Evolutionary conservation across 2,888 invertebrate genomes (phyloP).

Genomic region (Microchrysa polita): DNA sequence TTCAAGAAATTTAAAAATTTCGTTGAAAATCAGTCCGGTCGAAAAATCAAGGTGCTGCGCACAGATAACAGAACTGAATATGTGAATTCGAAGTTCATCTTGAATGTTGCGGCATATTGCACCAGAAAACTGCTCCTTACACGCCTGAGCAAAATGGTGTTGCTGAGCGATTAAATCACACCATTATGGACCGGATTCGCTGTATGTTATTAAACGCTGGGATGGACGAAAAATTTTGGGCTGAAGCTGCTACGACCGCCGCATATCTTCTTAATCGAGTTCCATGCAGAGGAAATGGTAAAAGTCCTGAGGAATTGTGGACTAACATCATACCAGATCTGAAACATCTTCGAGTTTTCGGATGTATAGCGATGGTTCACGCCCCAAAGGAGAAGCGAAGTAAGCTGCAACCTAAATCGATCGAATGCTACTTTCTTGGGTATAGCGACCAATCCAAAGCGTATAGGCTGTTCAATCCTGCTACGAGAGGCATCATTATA

Average conservation of each 20-base stretch:
- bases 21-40: constrained; percentile 51
- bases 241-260: constrained; percentile 47
- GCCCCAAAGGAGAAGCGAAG: constrained; percentile 48
- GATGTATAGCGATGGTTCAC: constrained; percentile 48
- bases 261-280: constrained; percentile 49
- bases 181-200: constrained; percentile 51
- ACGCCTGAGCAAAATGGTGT: constrained; percentile 53
- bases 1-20: constrained; percentile 51
- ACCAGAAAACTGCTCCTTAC: constrained; percentile 51
- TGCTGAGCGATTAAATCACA: constrained; percentile 51
- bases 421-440: constrained; percentile 47
- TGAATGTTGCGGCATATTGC: constrained; percentile 49
- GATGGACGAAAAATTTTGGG: constrained; percentile 49
- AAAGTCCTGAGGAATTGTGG: constrained; percentile 49
- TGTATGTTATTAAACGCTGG: constrained; percentile 52
- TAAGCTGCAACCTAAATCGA: constrained; percentile 47
- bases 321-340: constrained; percentile 43
- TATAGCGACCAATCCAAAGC: constrained; percentile 48
- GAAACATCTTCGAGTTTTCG: constrained; percentile 47
- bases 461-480: constrained; percentile 33
- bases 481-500: background rate
- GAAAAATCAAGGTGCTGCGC: constrained; percentile 50
- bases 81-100: constrained; percentile 47
- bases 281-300: constrained; percentile 48
- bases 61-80: constrained; percentile 52